Evolutionary conservation across 1,140 invertebrate genomes (phyloP).

Genomic region (Aethina tumida): DNA sequence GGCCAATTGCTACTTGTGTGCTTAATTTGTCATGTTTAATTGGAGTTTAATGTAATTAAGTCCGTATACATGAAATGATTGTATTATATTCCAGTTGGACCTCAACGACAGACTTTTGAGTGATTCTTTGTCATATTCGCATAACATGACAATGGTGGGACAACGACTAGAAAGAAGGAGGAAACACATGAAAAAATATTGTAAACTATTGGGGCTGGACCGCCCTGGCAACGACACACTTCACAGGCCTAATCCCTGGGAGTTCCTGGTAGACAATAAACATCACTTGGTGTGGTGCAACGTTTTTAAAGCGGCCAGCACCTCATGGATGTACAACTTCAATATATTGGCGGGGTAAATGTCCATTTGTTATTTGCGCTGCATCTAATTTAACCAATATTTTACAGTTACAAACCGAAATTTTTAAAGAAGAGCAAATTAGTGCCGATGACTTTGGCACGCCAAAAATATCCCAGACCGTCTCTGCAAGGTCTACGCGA

Average conservation of each 20-base stretch:
- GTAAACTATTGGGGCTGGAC: slow-evolving; percentile 27
- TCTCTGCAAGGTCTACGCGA: slow-evolving; percentile 52
- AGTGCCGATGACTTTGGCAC: slow-evolving; percentile 63
- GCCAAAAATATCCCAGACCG: slow-evolving; percentile 67
- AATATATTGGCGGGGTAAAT: slow-evolving; percentile 65
- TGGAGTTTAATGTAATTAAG: no score
- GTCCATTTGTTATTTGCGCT: not conserved
- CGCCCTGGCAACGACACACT: slow-evolving; percentile 50
- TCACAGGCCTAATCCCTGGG: slow-evolving; percentile 68
- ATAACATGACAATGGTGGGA: slow-evolving; percentile 21
- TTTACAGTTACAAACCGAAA: slow-evolving; percentile 52
- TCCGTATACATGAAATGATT: no score
- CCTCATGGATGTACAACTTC: slow-evolving; percentile 85
- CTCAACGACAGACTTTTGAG: no score
- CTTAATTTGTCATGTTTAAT: no score
- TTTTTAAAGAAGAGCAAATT: slow-evolving; percentile 66
- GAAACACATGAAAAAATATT: slow-evolving; percentile 26
- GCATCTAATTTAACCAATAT: slow-evolving; percentile 1
- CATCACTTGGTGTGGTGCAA: slow-evolving; percentile 78
- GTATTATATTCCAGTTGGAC: no score
- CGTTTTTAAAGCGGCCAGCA: slow-evolving; percentile 77
- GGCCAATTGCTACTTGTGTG: no score
- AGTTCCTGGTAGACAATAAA: slow-evolving; percentile 69
- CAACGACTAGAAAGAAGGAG: slow-evolving; percentile 26
- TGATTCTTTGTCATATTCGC: no score